phyloP scores from a whole-genome alignment of 2,888 invertebrate species.

The Augochlorella aurata region DNA sequence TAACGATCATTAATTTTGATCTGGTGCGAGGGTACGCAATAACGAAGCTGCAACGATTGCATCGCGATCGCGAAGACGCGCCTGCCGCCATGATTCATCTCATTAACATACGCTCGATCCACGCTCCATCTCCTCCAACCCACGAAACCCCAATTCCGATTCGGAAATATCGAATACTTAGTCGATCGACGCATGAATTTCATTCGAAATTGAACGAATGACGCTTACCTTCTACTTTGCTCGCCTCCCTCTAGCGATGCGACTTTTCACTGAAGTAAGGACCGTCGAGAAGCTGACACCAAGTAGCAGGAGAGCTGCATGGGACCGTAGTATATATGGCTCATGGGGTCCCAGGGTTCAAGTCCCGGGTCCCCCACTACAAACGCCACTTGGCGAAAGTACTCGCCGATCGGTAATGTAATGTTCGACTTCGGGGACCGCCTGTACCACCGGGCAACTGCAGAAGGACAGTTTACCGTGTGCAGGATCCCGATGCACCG shows the following conservation, averaged over 20 bases:
- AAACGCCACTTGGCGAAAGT: conserved; percentile 76
- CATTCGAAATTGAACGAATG: not conserved
- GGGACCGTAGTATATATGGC: conserved; percentile 75
- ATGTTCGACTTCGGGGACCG: conserved; percentile 65
- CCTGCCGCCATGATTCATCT: conserved; percentile 47
- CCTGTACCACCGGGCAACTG: conserved; percentile 57
- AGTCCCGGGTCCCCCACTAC: conserved; percentile 77
- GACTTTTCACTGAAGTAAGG: conserved; percentile 54
- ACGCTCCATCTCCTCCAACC: not conserved
- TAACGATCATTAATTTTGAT: not conserved
- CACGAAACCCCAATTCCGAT: not conserved
- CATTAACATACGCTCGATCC: conserved; percentile 24
- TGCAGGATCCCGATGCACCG: conserved; percentile 38
- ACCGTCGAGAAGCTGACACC: conserved; percentile 75
- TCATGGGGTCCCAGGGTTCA: conserved; percentile 76
- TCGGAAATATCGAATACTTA: not conserved
- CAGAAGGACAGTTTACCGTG: conserved; percentile 59
- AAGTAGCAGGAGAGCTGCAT: conserved; percentile 76
- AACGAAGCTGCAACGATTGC: not conserved
- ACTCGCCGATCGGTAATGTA: conserved; percentile 72
- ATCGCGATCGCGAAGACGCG: not conserved
- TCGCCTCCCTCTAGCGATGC: conserved; percentile 27
- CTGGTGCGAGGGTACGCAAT: not conserved
- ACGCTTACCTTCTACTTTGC: conserved; percentile 59
- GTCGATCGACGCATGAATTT: not conserved